Evolutionary conservation across 2,113 vertebrate species (phyloP), one percentile per base, ranked within the genome.

Genomic region (Corvus hawaiiensis): DNA sequence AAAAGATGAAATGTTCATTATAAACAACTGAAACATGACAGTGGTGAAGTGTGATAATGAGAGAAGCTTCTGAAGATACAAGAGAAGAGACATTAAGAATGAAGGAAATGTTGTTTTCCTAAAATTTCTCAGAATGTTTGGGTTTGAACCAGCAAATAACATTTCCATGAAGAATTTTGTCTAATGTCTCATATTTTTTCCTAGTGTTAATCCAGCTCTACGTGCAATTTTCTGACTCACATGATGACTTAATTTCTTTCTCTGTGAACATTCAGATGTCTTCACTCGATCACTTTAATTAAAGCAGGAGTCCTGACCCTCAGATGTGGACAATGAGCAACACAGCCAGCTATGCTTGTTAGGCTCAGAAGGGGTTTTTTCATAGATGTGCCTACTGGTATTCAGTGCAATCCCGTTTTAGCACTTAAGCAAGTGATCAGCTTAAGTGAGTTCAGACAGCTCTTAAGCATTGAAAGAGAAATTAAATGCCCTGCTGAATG

Each of bases 231-330:
- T 87, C 83, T 93, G 93, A 86, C 64, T 84, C 64, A 59, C 22
- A 17, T 35, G 71, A 67, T 93, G 91, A 84, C 73, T 93, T 94
- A 77, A 93, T 92, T 88, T 95, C 69, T 84, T 12, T 4, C 69
- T 84, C 67, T 77, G 35, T 55, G 48, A 92, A 17, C 63, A 48
- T 79, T 86, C 75, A 67, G 55, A 86, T n/a, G 41, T 78, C 80
- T 93, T 94, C 78, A 58, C 41, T 95, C 4, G 7, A 83, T 94
- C 72, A 71, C 56, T 78, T 88, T 81, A 83, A 95, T 96, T 96
- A 97, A 86, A 93, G 67, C 73, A 89, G 66, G 52, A 89, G 21
- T 63, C 56, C 43, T 90, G 84, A 48, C 68, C 26, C 33, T 96
- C 59, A 84, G 14, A 86, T 30, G 59, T 35, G 64, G 86, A 79